A percentile compares a stretch with the other conserved stretches of the same genome.
Conservation (phyloP, 2,888 invertebrate species). For the Endotricha flammealis region DNA sequence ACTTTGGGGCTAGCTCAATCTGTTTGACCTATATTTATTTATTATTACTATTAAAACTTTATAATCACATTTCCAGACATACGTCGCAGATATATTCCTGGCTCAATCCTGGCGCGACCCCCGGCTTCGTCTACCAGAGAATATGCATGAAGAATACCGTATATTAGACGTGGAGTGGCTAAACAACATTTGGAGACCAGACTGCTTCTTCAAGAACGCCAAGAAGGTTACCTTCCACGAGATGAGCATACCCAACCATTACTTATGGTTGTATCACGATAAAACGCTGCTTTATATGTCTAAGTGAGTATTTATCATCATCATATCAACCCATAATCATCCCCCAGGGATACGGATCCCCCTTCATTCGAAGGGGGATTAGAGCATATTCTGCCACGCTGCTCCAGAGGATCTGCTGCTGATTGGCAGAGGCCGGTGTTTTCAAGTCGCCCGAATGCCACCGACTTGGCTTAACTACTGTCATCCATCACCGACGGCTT, state of each 20-base stretch:
- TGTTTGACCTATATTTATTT: too few species aligned
- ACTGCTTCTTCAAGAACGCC: slow-evolving; percentile 96
- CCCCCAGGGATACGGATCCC: too few species aligned
- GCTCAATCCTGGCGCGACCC: slow-evolving; percentile 96
- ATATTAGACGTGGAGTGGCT: slow-evolving; percentile 94
- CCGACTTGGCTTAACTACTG: too few species aligned
- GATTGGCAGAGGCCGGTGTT: too few species aligned
- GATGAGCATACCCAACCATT: slow-evolving; percentile 96
- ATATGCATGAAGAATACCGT: slow-evolving; percentile 94
- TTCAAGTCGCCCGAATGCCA: too few species aligned
- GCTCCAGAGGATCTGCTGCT: too few species aligned
- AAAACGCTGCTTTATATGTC: slow-evolving; percentile 95
- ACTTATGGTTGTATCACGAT: slow-evolving; percentile 93
- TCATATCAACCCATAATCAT: too few species aligned
- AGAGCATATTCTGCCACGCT: too few species aligned
- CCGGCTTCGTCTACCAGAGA: slow-evolving; percentile 91
- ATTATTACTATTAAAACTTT: too few species aligned
- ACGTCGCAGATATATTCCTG: slow-evolving; percentile 94
- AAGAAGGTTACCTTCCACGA: slow-evolving; percentile 96
- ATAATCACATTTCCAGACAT: slow-evolving; percentile 81
- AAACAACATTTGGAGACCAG: slow-evolving; percentile 93
- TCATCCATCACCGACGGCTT: too few species aligned
- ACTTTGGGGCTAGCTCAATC: too few species aligned
- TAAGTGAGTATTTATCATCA: slow-evolving; percentile 83
- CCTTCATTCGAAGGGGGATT: too few species aligned